These are phyloP conservation scores for Cherax destructor DNA, from an alignment of 1,140 invertebrate genomes.

Conservation along the genomic window DNA sequence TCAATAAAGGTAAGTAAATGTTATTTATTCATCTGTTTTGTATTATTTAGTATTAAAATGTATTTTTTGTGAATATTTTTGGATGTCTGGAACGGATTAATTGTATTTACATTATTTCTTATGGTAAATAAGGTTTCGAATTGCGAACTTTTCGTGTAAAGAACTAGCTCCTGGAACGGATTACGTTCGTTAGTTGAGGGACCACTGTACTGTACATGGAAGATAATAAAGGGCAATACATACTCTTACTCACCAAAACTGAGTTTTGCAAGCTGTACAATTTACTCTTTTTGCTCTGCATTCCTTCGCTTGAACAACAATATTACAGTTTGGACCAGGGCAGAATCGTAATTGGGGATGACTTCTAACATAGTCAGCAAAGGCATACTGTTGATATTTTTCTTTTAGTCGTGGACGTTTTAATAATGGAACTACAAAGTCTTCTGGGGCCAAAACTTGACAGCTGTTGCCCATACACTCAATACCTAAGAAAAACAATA, in stretches of 20 bases:
- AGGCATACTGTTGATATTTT: constrained; percentile 96
- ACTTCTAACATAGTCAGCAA: constrained; percentile 95
- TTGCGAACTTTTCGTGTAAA: no score
- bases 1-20: no score
- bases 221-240: no score
- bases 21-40: no score
- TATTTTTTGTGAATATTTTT: no score
- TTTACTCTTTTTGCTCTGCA: constrained; percentile 86
- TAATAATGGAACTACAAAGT: constrained; percentile 93
- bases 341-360: constrained; percentile 94
- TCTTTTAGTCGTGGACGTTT: constrained; percentile 87
- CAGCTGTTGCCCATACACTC: constrained; percentile 98
- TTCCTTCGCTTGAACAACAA: constrained; percentile 87
- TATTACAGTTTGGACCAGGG: constrained; percentile 96
- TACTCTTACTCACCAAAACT: constrained; percentile 84
- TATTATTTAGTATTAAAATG: no score
- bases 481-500: constrained; percentile 79
- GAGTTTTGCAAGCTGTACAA: constrained; percentile 86
- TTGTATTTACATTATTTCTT: no score
- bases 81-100: no score
- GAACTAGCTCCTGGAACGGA: no score
- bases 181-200: no score
- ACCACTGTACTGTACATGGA: no score
- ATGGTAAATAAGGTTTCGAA: no score
- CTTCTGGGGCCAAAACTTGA: constrained; percentile 93